Conservation (phyloP, 2,888 invertebrate species). For the Agapetus fuscipes region DNA sequence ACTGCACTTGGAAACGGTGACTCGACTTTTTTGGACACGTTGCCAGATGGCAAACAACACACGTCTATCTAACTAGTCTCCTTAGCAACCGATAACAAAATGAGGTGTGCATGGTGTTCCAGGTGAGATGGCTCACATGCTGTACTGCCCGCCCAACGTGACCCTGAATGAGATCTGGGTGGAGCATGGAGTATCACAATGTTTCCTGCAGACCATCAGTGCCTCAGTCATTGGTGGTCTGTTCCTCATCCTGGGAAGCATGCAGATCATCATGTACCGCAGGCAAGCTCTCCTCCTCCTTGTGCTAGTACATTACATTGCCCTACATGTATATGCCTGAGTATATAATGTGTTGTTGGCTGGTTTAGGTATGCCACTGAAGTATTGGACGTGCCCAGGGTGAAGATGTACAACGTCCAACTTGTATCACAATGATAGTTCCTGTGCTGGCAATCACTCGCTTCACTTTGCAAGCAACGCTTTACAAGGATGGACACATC, state of each 20-base stretch:
- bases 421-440: constrained; percentile 58
- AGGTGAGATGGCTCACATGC: no score
- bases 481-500: constrained; percentile 57
- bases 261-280: constrained; percentile 71
- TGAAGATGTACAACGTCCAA: constrained; percentile 71
- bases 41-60: no score
- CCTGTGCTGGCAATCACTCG: constrained; percentile 62
- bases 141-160: constrained; percentile 75
- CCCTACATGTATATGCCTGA: no score
- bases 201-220: constrained; percentile 83
- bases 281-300: constrained; percentile 41
- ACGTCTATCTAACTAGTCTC: neutral
- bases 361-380: constrained; percentile 76
- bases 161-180: constrained; percentile 70
- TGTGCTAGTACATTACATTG: no score
- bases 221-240: constrained; percentile 62
- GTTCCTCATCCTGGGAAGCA: constrained; percentile 66
- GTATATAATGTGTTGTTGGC: no score
- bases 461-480: constrained; percentile 60
- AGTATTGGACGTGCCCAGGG: constrained; percentile 48
- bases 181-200: constrained; percentile 80
- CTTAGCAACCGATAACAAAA: neutral
- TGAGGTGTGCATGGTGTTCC: no score
- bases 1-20: no score
- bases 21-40: no score